phyloP scores from a whole-genome alignment of 2,888 invertebrate species.

The Diabrotica balteata region DNA sequence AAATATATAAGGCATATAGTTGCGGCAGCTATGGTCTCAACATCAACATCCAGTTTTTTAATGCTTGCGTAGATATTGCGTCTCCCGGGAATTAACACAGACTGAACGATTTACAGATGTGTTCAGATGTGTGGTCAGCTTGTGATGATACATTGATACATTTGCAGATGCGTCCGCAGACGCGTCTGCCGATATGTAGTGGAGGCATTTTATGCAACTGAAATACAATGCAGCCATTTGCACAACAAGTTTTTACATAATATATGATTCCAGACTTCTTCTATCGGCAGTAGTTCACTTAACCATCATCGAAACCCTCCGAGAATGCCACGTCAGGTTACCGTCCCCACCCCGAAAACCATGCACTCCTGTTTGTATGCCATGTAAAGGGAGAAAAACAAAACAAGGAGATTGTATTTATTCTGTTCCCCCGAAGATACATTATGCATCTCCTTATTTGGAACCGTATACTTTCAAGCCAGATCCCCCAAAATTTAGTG shows the following conservation, averaged over 20 bases:
- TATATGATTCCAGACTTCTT: slow-evolving; percentile 43
- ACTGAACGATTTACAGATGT: too few species aligned
- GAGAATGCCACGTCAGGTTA: slow-evolving; percentile 57
- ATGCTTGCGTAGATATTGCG: too few species aligned
- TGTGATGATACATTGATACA: too few species aligned
- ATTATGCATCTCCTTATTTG: slow-evolving; percentile 53
- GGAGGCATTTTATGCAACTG: too few species aligned
- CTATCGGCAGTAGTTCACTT: slow-evolving; percentile 57
- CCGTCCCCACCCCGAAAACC: slow-evolving; percentile 54
- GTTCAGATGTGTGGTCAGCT: too few species aligned
- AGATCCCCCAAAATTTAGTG: slow-evolving; percentile 42
- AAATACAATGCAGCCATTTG: not conserved
- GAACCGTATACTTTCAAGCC: slow-evolving; percentile 44
- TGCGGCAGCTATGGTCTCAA: too few species aligned
- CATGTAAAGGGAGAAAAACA: slow-evolving; percentile 19
- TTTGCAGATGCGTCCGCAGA: too few species aligned
- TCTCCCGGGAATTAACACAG: too few species aligned
- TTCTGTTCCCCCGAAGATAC: slow-evolving; percentile 4
- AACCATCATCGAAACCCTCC: slow-evolving; percentile 53
- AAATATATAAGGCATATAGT: too few species aligned
- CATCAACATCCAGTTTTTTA: too few species aligned
- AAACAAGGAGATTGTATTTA: slow-evolving; percentile 19
- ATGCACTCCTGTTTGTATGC: not conserved
- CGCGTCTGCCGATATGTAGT: too few species aligned
- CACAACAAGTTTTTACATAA: not conserved